These are phyloP conservation scores for Notolabrus celidotus DNA, from an alignment of 2,797 vertebrate species.

Conservation along the genomic window DNA sequence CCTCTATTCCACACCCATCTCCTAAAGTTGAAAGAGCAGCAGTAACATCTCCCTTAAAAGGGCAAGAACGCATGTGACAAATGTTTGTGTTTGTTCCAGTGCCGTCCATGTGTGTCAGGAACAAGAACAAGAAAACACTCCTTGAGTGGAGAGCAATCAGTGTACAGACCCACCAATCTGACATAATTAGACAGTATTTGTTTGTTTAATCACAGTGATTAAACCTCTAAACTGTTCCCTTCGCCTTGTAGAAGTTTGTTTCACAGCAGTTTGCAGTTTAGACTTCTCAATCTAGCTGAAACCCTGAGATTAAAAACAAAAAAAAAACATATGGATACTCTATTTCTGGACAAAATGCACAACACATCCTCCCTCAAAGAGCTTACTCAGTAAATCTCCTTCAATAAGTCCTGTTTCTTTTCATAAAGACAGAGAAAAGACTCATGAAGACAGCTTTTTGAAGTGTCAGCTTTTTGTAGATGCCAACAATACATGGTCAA, in stretches of 20 bases:
- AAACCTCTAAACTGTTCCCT: conserved; percentile 26
- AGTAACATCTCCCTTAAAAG: no score
- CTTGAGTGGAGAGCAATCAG: conserved; percentile 32
- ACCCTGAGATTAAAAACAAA: not conserved
- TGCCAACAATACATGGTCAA: conserved; percentile 49
- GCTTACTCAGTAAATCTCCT: conserved; percentile 27
- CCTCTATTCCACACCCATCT: conserved; percentile 1
- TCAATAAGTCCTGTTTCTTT: conserved; percentile 26
- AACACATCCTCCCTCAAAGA: conserved; percentile 26
- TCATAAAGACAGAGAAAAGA: conserved; percentile 20
- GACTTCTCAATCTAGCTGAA: conserved; percentile 14
- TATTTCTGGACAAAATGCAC: conserved; percentile 9
- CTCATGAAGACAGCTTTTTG: conserved; percentile 41
- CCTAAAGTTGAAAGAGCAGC: conserved; percentile 3
- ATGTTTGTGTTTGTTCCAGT: conserved; percentile 5
- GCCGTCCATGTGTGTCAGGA: not conserved
- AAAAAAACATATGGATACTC: not conserved
- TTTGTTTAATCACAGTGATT: conserved; percentile 53
- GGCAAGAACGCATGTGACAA: not conserved
- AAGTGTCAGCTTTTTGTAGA: conserved; percentile 58
- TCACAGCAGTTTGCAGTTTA: not conserved
- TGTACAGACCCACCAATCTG: conserved; percentile 11
- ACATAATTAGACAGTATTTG: conserved; percentile 35
- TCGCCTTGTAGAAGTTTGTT: conserved; percentile 17
- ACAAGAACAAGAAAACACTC: conserved; percentile 18